Evolutionary conservation across 2,797 vertebrate species (phyloP).

Genomic region (Peromyscus melanophrys): DNA sequence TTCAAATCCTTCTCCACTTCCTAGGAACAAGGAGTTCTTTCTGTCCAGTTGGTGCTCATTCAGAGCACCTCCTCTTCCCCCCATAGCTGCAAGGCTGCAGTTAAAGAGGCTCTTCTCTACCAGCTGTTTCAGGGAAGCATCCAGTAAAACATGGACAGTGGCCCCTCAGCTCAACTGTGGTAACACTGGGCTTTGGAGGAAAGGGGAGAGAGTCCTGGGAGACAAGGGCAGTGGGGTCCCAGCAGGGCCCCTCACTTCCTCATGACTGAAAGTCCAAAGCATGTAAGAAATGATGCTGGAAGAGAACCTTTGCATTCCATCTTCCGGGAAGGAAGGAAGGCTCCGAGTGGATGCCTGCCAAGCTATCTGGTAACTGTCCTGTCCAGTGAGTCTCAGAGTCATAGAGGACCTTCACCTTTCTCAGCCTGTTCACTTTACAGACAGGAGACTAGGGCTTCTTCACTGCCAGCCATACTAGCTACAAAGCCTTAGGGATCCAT

Average conservation of each 20-base stretch:
- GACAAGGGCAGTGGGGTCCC: accelerated
- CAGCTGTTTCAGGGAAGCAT: neutral
- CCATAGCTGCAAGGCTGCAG: neutral
- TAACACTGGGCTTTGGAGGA: accelerated
- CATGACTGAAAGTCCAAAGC: neutral
- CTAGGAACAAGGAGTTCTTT: neutral
- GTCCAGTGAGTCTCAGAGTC: neutral
- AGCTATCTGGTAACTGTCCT: neutral
- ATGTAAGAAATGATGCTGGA: neutral
- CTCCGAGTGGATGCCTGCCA: neutral
- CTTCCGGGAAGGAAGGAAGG: neutral
- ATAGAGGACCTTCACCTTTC: neutral
- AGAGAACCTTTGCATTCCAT: neutral
- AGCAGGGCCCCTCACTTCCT: neutral
- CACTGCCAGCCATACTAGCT: neutral
- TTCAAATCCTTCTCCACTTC: neutral
- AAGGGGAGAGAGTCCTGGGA: neutral
- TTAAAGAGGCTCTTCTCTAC: neutral
- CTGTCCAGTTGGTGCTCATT: neutral
- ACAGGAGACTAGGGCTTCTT: neutral
- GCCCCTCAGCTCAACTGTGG: neutral
- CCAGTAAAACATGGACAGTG: neutral
- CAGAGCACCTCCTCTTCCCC: neutral
- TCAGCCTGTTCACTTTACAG: neutral
- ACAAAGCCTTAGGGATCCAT: neutral